Conservation (phyloP, 2,797 vertebrate genomes). For the Coccyzus lansbergi region DNA sequence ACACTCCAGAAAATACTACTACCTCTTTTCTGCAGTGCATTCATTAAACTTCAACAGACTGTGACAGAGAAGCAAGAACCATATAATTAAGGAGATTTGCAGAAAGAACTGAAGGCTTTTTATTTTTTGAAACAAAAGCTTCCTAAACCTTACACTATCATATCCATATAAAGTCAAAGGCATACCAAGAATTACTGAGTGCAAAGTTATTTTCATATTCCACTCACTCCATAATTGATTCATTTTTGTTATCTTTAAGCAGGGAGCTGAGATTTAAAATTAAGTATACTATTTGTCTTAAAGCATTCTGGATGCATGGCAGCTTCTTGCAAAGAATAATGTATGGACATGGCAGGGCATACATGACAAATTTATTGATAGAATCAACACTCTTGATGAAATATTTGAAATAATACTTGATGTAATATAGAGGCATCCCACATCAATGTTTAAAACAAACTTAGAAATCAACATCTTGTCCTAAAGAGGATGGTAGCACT, state of each 20-base stretch:
- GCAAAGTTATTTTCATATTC: background rate
- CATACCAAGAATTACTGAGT: background rate
- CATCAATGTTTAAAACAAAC: background rate
- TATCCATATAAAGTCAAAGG: background rate
- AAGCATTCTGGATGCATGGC: background rate
- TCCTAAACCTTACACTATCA: background rate
- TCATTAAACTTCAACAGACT: conserved; percentile 49
- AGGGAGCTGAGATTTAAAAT: background rate
- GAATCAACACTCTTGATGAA: background rate
- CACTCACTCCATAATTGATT: background rate
- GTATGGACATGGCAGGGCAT: background rate
- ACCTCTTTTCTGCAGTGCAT: background rate
- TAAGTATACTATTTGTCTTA: background rate
- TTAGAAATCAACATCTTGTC: background rate
- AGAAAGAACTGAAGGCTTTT: background rate
- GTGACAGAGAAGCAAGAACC: conserved; percentile 28
- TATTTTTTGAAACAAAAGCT: background rate
- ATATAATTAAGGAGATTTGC: background rate
- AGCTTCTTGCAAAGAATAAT: background rate
- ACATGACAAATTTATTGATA: background rate
- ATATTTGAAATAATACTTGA: background rate
- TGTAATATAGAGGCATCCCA: background rate
- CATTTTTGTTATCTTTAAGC: background rate
- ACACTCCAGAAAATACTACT: background rate
- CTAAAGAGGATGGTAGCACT: background rate